phyloP scores from a whole-genome alignment of 2,888 invertebrate species.

The Clitarchus hookeri region DNA sequence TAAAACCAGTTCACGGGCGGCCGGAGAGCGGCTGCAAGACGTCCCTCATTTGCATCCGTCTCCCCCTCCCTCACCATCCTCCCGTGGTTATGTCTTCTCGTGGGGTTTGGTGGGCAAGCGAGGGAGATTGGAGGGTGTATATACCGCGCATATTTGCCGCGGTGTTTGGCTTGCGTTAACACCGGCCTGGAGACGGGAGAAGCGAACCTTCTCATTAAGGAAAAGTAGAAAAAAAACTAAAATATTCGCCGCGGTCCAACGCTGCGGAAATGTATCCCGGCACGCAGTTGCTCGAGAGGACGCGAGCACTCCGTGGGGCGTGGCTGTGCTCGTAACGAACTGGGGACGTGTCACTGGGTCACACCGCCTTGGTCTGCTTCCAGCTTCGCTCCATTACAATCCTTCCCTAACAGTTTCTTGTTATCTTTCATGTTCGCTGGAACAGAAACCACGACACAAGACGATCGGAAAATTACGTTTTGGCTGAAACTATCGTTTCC shows the following conservation, averaged over 20 bases:
- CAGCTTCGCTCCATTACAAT: too few relatives aligned
- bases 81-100: too few relatives aligned
- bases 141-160: neutral
- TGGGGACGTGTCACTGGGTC: neutral
- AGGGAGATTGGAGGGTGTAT: neutral
- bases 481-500: too few relatives aligned
- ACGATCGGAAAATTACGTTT: too few relatives aligned
- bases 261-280: neutral
- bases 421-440: too few relatives aligned
- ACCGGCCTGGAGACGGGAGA: neutral
- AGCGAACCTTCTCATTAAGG: neutral
- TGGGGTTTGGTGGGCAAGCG: too few relatives aligned
- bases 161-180: conserved; percentile 2
- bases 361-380: neutral
- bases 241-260: neutral
- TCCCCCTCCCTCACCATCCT: too few relatives aligned
- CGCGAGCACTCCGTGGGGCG: too few relatives aligned
- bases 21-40: neutral
- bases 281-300: too few relatives aligned
- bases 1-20: neutral
- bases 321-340: neutral
- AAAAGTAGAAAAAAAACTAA: neutral
- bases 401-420: too few relatives aligned
- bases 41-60: conserved; percentile 10
- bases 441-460: too few relatives aligned